Percentiles rank a stretch among this genome's conserved stretches.
Conservation (phyloP, 2,888 invertebrate species). For the Oligia latruncula region DNA sequence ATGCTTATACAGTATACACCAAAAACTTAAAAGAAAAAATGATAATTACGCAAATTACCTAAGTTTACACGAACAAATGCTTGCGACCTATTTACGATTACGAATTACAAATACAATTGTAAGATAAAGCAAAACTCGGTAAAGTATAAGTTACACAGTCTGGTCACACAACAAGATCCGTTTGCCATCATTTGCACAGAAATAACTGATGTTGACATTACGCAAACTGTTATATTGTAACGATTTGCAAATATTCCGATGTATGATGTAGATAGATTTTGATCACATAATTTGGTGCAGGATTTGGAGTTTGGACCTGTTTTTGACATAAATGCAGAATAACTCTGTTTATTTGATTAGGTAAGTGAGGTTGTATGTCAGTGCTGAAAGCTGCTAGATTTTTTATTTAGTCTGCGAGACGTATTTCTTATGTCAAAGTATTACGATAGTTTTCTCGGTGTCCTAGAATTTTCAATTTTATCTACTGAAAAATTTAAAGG, state of each 20-base stretch:
- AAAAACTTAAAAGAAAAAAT: neutral
- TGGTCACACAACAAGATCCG: constrained; percentile 38
- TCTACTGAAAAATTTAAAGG: neutral
- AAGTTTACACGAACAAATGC: constrained; percentile 21
- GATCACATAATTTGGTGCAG: constrained; percentile 6
- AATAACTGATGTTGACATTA: constrained; percentile 28
- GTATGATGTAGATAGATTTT: constrained; percentile 8
- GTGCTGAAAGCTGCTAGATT: neutral
- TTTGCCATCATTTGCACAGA: constrained; percentile 36
- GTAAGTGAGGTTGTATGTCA: too few species aligned
- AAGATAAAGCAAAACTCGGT: constrained; percentile 13
- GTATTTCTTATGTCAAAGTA: neutral
- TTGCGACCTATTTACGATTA: constrained; percentile 27
- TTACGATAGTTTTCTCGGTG: neutral
- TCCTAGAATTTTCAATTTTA: neutral
- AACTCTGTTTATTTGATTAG: neutral
- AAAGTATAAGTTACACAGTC: constrained; percentile 34
- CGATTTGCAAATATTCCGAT: constrained; percentile 40
- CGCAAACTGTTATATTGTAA: constrained; percentile 37
- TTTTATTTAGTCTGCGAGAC: neutral
- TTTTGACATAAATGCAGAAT: constrained; percentile 4
- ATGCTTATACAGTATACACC: neutral
- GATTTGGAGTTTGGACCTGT: neutral
- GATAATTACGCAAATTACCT: neutral
- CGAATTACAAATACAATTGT: constrained; percentile 33